phyloP scores from a whole-genome alignment of 2,113 vertebrate species.

The Bettongia penicillata region DNA sequence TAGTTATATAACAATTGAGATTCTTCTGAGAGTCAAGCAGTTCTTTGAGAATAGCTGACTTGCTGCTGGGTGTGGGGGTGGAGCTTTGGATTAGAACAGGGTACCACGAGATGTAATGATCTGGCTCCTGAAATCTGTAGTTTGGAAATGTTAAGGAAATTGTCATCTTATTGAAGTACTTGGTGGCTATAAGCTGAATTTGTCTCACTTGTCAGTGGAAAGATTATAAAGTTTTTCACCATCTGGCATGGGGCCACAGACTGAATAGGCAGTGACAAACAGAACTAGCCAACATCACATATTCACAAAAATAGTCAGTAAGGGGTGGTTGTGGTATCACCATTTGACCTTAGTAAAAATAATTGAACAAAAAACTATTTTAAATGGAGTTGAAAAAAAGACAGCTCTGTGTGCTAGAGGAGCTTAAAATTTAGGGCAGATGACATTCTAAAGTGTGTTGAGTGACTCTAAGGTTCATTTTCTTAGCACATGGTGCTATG shows the following conservation, averaged over 20 bases:
- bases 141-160: neutral
- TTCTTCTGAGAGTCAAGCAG: no score
- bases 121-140: neutral
- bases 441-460: neutral
- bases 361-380: neutral
- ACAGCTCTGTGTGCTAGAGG: neutral
- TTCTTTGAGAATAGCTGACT: no score
- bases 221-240: neutral
- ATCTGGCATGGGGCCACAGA: neutral
- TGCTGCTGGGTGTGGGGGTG: no score
- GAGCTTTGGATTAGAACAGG: neutral
- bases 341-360: neutral
- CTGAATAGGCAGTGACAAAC: neutral
- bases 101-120: neutral
- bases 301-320: neutral
- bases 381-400: neutral
- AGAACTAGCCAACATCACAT: neutral
- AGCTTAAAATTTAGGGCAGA: neutral
- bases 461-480: neutral
- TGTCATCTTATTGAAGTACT: neutral
- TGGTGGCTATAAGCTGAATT: neutral
- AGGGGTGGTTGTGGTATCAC: neutral
- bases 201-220: neutral
- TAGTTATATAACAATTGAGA: no score
- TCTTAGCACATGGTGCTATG: neutral